A percentile compares a stretch with the other conserved stretches of the same genome.
Evolutionary conservation across 2,888 invertebrate genomes (phyloP).

Genomic region (Drosophila neonasuta): DNA sequence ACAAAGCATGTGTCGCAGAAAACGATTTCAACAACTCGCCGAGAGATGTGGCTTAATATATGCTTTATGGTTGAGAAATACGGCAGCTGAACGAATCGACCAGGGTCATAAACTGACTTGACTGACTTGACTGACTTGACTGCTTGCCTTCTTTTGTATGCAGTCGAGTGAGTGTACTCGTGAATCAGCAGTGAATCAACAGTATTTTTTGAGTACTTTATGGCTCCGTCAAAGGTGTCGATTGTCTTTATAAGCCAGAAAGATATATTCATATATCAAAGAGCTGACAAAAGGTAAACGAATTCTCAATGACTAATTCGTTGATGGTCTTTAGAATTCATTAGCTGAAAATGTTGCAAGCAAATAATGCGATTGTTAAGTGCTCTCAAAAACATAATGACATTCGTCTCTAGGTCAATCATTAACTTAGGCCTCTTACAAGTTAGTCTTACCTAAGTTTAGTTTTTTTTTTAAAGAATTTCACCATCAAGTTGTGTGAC

Average conservation of each 20-base stretch:
- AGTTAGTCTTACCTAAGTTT: not conserved
- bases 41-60: not conserved
- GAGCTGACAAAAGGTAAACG: not conserved
- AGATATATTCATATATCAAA: not conserved
- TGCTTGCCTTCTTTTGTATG: slow-evolving; percentile 18
- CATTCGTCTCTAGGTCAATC: slow-evolving; percentile 16
- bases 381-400: not conserved
- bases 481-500: slow-evolving; percentile 14
- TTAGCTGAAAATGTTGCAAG: not conserved
- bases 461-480: slow-evolving; percentile 20
- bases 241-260: slow-evolving; percentile 23
- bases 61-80: slow-evolving; percentile 5
- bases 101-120: slow-evolving; percentile 13
- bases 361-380: not conserved
- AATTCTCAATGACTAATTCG: slow-evolving; percentile 32
- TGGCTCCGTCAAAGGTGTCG: slow-evolving; percentile 16
- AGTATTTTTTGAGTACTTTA: slow-evolving; percentile 16
- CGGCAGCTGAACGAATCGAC: slow-evolving; percentile 2
- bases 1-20: not conserved
- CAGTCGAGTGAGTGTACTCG: slow-evolving; percentile 1
- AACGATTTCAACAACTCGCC: slow-evolving; percentile 25
- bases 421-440: not conserved
- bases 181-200: slow-evolving; percentile 30
- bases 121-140: slow-evolving; percentile 1
- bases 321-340: not conserved